Evolutionary conservation across 2,797 vertebrate genomes (phyloP), one percentile per base, ranked within the genome.

Genomic region (Tokudaia muenninki): DNA sequence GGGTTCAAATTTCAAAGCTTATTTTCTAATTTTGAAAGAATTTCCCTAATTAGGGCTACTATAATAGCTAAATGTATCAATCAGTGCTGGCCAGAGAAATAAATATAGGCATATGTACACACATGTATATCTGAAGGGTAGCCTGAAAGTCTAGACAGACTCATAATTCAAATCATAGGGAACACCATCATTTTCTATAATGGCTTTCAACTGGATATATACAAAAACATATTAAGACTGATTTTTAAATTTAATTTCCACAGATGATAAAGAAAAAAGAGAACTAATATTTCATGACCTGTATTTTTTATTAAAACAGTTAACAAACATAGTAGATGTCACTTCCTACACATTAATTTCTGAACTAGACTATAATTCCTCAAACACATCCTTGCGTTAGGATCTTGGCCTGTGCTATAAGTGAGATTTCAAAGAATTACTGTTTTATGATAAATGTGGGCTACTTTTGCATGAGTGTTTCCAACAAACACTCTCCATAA

Each of bases 11-110:
- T 94, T 87, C 67, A 92, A 52, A 91, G 34, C 22, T 34, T 44
- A 75, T 79, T 93, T 95, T 93, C n/a, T 87, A 57, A 75, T 95
- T 93, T 91, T 83, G 26, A 93, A 96, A 92, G 55, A 70, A n/a
- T 78, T 81, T 11, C 31, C 29, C 55, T 12, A 74, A 78, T 92
- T 34, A 63, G 77, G n/a, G 10, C 10, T 29, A 82, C 19, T 59
- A 1, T 75, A 75, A 61, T 90, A 67, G 12, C 11, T 82, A 84
- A 29, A 6, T 59, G 2, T 72, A 83, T 87, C 86, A 47, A 44
- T 88, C 63, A 70, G 52, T 1, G 1, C 31, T 78, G 9, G 91
- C 24, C 21, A 67, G 14, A 78, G 59, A 92, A 91, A 77, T 77
- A 50, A 13, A 61, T 10, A 61, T 61, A 61, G 8, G 22, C 22